Evolutionary conservation across 2,888 invertebrate species (phyloP).

Genomic region (Oscheius onirici): DNA sequence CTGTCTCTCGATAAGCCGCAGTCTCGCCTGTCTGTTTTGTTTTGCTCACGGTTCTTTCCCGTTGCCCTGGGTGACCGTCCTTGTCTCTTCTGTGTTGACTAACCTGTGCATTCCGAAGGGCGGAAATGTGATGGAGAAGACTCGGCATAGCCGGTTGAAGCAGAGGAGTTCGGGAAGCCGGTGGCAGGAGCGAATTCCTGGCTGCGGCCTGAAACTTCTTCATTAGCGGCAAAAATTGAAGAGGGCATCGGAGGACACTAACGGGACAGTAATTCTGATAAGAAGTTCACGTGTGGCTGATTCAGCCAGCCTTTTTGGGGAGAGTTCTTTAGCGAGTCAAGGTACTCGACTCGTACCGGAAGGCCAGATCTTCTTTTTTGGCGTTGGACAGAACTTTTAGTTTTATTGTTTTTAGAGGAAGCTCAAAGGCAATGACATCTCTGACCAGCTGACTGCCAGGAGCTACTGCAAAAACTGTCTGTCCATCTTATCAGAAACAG

Average conservation of each 20-base stretch:
- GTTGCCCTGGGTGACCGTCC: slow-evolving; percentile 7
- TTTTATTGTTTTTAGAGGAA: too few species aligned
- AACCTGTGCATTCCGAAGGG: slow-evolving; percentile 52
- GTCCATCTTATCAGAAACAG: too few species aligned
- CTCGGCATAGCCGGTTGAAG: slow-evolving; percentile 49
- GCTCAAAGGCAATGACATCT: too few species aligned
- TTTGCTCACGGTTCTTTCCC: slow-evolving; percentile 24
- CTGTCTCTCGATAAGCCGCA: slow-evolving; percentile 16
- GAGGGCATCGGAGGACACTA: neutral
- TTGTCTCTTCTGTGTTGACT: neutral
- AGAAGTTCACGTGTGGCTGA: slow-evolving; percentile 19
- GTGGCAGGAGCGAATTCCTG: slow-evolving; percentile 30
- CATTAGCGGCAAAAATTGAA: neutral
- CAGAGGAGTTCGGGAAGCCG: slow-evolving; percentile 4
- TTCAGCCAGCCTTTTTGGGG: neutral
- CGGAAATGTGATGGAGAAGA: slow-evolving; percentile 48
- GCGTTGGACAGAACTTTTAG: too few species aligned
- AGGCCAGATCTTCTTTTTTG: neutral
- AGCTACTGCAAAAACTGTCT: too few species aligned
- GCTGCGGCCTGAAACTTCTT: slow-evolving; percentile 27
- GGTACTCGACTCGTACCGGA: neutral
- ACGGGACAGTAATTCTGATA: neutral
- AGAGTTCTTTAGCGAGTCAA: too few species aligned
- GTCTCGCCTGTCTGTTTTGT: slow-evolving; percentile 2
- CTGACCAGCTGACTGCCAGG: too few species aligned